Evolutionary conservation across 2,113 vertebrate species (phyloP), one percentile per base, ranked within the genome.

Genomic region (Chrysochloris asiatica): DNA sequence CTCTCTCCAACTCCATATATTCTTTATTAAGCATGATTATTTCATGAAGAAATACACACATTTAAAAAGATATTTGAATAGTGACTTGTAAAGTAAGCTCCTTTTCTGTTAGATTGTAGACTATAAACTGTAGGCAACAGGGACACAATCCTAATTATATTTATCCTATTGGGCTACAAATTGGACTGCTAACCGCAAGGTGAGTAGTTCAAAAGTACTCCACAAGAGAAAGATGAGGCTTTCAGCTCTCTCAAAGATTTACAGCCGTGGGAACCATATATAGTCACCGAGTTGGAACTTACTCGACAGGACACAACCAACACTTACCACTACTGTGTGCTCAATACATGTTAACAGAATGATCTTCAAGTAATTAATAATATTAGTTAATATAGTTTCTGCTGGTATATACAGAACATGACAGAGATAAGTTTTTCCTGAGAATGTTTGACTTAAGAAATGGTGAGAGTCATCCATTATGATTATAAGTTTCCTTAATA

Each of bases 1-100:
- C 48, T 83, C 4, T 54, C 33, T 78, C 61, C n/a, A 80, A 76
- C 80, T 90, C 52, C 61, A 85, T 30, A 48, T 16, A 69, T 76
- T 61, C n/a, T 85, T 45, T 89, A 71, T 21, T 73, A 90, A 61
- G 59, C 26, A 84, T 61, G 22, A 82, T 92, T 79, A 83, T 92
- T 76, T 94, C 71, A 75, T 41, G 92, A 38, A 83, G n/a, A 89
- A 56, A 85, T n/a, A 90, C 21, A 59, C 43, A 43, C 33, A 83
- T 80, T 88, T 54, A 28, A n/a, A 82, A 90, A 65, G 48, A 41
- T 85, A 76, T 67, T 84, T 85, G 83, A 71, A 52, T 85, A 72
- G 65, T 69, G 54, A 69, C 45, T 48, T 94, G 1, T 84, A 84
- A 78, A n/a, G 1, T 84, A 84, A 76, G 84, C 43, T 71, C 48